Evolutionary conservation across 35 echinoderm and acorn worm genomes (phyloP).

Genomic region (Chiridota heheva): DNA sequence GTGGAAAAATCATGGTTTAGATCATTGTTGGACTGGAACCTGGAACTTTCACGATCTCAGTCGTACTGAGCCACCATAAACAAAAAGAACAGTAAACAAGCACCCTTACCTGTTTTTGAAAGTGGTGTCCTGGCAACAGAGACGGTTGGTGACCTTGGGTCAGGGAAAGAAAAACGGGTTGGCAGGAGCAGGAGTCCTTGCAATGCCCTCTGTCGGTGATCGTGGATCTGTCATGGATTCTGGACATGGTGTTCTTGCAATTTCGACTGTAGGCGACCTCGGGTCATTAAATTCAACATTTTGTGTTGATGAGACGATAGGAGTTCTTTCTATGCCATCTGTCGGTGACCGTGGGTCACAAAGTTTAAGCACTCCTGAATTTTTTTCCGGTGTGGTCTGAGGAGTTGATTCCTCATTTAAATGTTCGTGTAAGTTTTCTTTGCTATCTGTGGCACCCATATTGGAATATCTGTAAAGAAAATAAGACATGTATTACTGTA

Average conservation of each 20-base stretch:
- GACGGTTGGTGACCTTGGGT: conserved; percentile 72
- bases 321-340: conserved; percentile 70
- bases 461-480: neutral
- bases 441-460: conserved; percentile 83
- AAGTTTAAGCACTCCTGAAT: conserved; percentile 54
- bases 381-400: conserved; percentile 48
- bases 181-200: conserved; percentile 67
- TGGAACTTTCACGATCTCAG: too few relatives aligned
- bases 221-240: conserved; percentile 64
- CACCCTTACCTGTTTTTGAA: conserved; percentile 1
- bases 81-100: too few relatives aligned
- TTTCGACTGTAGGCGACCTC: conserved; percentile 60
- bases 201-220: conserved; percentile 65
- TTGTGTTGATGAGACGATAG: conserved; percentile 54
- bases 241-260: conserved; percentile 60
- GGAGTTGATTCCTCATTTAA: conserved; percentile 21
- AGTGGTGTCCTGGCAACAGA: conserved; percentile 52
- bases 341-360: conserved; percentile 87
- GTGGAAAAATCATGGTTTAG: too few relatives aligned
- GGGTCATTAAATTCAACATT: conserved; percentile 59
- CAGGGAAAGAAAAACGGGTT: conserved; percentile 71
- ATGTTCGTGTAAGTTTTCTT: neutral
- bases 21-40: too few relatives aligned
- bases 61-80: conserved; percentile 85
- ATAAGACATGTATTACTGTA: neutral